phyloP scores from a whole-genome alignment of 2,797 vertebrate genomes.

The Clarias pachynema region DNA sequence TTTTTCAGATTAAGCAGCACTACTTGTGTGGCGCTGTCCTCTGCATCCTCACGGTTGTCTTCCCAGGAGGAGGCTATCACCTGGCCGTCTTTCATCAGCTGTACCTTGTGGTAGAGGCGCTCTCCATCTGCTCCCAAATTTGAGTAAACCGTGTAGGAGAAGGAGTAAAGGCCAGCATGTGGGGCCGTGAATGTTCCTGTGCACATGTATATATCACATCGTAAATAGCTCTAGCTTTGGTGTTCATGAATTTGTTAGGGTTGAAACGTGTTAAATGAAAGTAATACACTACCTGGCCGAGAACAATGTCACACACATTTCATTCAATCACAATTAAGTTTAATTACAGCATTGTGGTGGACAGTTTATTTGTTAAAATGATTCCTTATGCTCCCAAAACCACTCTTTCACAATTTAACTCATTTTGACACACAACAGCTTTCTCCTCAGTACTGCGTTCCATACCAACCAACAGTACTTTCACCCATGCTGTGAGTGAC shows the following conservation, averaged over 20 bases:
- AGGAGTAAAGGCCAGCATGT: slow-evolving; percentile 65
- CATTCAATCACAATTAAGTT: no score
- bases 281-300: no score
- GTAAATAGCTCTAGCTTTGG: background rate
- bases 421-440: no score
- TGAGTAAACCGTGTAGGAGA: slow-evolving; percentile 70
- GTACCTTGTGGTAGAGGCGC: slow-evolving; percentile 70
- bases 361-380: no score
- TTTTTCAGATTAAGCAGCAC: slow-evolving; percentile 62
- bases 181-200: slow-evolving; percentile 74
- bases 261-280: background rate
- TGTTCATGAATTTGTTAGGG: background rate
- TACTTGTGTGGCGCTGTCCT: slow-evolving; percentile 71
- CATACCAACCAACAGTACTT: no score
- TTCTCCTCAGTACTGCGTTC: no score
- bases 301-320: no score
- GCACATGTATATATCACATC: background rate
- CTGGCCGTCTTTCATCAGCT: slow-evolving; percentile 65
- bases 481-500: no score
- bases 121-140: background rate
- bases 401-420: no score
- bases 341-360: no score
- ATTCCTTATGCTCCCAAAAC: no score
- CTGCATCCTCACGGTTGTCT: slow-evolving; percentile 72
- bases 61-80: slow-evolving; percentile 66